Percentiles rank a stretch among this genome's conserved stretches.
These are phyloP conservation scores for Bemisia tabaci DNA, from an alignment of 1,140 invertebrate genomes.

Conservation along the genomic window DNA sequence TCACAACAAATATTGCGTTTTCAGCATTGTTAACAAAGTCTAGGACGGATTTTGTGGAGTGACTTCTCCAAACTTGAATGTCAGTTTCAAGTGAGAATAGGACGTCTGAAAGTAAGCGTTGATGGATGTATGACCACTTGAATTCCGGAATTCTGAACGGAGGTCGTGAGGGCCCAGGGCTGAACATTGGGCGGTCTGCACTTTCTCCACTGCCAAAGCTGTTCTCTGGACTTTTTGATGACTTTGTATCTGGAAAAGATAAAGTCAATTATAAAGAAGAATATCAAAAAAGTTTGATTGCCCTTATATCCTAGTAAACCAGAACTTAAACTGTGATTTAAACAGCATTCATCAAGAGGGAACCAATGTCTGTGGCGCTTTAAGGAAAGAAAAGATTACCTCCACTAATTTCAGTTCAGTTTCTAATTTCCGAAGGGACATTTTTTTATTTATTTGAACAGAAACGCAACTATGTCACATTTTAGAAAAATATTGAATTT, in stretches of 20 bases:
- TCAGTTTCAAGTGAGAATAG: slow-evolving; percentile 95
- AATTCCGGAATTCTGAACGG: slow-evolving; percentile 99
- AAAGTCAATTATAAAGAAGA: background rate
- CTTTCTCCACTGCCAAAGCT: background rate
- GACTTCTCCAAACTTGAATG: slow-evolving; percentile 78
- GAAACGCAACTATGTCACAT: no score
- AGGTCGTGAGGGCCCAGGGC: slow-evolving; percentile 84
- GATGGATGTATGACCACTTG: slow-evolving; percentile 98
- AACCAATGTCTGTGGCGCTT: no score
- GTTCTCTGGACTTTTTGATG: slow-evolving; percentile 10
- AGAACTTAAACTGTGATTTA: no score
- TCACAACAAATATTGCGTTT: slow-evolving; percentile 97
- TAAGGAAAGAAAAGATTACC: no score
- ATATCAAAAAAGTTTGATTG: slow-evolving; percentile 4
- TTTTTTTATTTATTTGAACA: no score
- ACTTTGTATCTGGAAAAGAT: slow-evolving; percentile 16
- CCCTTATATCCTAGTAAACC: slow-evolving; percentile 2
- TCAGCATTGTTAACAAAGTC: slow-evolving; percentile 97
- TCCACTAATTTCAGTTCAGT: no score
- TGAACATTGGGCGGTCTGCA: slow-evolving; percentile 67
- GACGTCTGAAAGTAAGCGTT: slow-evolving; percentile 89
- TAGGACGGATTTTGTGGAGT: slow-evolving; percentile 90
- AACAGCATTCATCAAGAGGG: no score
- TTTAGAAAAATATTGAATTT: no score
- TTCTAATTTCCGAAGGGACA: no score